A percentile compares a stretch with the other conserved stretches of the same genome.
Conservation (phyloP, 2,113 vertebrate species). For the Polypterus bichir region DNA sequence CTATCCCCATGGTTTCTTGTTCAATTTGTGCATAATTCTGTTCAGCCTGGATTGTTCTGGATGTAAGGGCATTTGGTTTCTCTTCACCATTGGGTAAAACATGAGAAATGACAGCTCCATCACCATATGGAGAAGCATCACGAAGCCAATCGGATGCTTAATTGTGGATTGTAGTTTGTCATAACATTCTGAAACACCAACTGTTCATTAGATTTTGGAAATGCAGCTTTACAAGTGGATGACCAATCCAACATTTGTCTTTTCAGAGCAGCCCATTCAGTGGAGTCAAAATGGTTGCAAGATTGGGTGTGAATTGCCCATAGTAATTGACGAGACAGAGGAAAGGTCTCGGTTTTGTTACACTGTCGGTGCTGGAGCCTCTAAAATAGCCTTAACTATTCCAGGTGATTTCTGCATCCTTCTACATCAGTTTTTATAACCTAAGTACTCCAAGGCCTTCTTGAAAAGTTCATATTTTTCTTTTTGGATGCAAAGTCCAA, state of each 20-base stretch:
- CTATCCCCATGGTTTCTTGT: slow-evolving; percentile 22
- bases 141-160: slow-evolving; percentile 45
- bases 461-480: neutral
- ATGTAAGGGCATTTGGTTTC: slow-evolving; percentile 35
- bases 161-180: slow-evolving; percentile 33
- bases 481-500: neutral
- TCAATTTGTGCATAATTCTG: slow-evolving; percentile 23
- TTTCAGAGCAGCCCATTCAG: slow-evolving; percentile 32
- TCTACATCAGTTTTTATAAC: neutral
- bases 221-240: slow-evolving; percentile 42
- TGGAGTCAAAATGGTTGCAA: neutral
- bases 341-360: too few species aligned
- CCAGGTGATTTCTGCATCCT: neutral
- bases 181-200: slow-evolving; percentile 44
- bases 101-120: slow-evolving; percentile 41
- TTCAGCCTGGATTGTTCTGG: slow-evolving; percentile 26
- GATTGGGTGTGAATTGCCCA: too few species aligned
- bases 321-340: neutral
- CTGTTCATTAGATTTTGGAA: slow-evolving; percentile 40
- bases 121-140: slow-evolving; percentile 40
- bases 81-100: slow-evolving; percentile 41
- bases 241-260: slow-evolving; percentile 36
- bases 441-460: neutral
- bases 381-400: neutral
- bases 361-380: neutral